These are phyloP conservation scores for Eurosta solidaginis DNA, from an alignment of 1,140 invertebrate species.

Conservation along the genomic window DNA sequence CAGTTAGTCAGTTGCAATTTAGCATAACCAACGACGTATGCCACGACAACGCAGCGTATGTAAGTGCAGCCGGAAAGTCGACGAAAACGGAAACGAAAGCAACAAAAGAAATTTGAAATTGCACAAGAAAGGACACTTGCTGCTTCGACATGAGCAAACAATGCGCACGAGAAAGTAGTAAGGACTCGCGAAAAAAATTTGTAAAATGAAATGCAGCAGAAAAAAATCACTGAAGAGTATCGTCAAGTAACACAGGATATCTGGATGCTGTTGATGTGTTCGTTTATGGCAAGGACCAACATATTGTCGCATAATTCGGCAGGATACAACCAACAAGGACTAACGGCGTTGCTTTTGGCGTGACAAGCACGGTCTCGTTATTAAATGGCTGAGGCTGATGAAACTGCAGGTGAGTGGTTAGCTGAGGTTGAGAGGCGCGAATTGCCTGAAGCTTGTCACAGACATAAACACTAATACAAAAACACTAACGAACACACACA, in stretches of 20 bases:
- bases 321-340: not conserved
- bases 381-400: not conserved
- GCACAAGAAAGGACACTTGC: slow-evolving; percentile 14
- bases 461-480: not conserved
- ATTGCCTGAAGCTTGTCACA: not conserved
- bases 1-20: not conserved
- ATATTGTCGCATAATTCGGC: slow-evolving; percentile 27
- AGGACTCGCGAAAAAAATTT: not conserved
- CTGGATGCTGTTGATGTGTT: too few species aligned
- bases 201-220: not conserved
- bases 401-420: not conserved
- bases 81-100: slow-evolving; percentile 28
- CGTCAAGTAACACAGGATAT: slow-evolving; percentile 8
- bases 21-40: not conserved
- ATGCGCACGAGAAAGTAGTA: not conserved
- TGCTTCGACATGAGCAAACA: not conserved
- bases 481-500: not conserved
- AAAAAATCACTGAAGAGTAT: not conserved
- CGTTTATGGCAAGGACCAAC: not conserved
- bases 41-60: not conserved
- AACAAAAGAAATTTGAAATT: slow-evolving; percentile 25
- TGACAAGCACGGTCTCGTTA: slow-evolving; percentile 7
- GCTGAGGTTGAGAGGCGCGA: slow-evolving; percentile 1
- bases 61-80: slow-evolving; percentile 11
- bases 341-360: slow-evolving; percentile 22